A percentile compares a stretch with the other conserved stretches of the same genome.
These are phyloP conservation scores for Drosophila tristis DNA, from an alignment of 1,140 invertebrate species.

Conservation along the genomic window DNA sequence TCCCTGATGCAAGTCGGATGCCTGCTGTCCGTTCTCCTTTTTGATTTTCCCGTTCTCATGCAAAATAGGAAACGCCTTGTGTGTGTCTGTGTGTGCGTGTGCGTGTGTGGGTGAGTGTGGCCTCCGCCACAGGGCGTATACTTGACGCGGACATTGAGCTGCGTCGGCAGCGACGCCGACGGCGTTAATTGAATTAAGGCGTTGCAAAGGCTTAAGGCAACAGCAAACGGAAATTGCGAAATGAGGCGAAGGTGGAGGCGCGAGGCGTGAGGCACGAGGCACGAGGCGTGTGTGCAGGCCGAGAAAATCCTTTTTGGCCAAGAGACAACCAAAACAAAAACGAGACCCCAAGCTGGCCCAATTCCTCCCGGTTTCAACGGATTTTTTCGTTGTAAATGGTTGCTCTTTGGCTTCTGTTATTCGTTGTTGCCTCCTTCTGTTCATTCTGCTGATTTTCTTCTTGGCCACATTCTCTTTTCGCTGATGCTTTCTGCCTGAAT, in stretches of 20 bases:
- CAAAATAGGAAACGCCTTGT: slow-evolving; percentile 72
- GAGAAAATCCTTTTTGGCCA: slow-evolving; percentile 22
- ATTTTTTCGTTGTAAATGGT: slow-evolving; percentile 9
- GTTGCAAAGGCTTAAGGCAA: slow-evolving; percentile 48
- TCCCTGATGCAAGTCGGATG: slow-evolving; percentile 61
- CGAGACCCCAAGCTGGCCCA: no score
- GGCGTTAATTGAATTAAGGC: slow-evolving; percentile 75
- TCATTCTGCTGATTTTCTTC: slow-evolving; percentile 16
- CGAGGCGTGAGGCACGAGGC: not conserved
- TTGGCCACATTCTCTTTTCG: slow-evolving; percentile 58
- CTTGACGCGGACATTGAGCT: slow-evolving; percentile 73
- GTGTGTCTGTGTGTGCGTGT: slow-evolving; percentile 9
- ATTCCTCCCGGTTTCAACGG: slow-evolving; percentile 45
- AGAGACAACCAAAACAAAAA: no score
- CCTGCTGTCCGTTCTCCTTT: slow-evolving; percentile 49
- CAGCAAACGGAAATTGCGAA: slow-evolving; percentile 52
- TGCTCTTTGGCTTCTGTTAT: slow-evolving; percentile 27
- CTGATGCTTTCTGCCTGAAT: slow-evolving; percentile 49
- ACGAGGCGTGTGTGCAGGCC: slow-evolving; percentile 13
- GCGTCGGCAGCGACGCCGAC: slow-evolving; percentile 51
- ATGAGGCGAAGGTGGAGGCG: slow-evolving; percentile 9
- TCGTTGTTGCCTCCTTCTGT: slow-evolving; percentile 2
- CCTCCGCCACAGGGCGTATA: slow-evolving; percentile 68
- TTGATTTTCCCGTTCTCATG: slow-evolving; percentile 60
- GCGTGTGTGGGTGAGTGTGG: not conserved